Conservation (phyloP, 2,888 invertebrate genomes). For the Lottia scabra region DNA sequence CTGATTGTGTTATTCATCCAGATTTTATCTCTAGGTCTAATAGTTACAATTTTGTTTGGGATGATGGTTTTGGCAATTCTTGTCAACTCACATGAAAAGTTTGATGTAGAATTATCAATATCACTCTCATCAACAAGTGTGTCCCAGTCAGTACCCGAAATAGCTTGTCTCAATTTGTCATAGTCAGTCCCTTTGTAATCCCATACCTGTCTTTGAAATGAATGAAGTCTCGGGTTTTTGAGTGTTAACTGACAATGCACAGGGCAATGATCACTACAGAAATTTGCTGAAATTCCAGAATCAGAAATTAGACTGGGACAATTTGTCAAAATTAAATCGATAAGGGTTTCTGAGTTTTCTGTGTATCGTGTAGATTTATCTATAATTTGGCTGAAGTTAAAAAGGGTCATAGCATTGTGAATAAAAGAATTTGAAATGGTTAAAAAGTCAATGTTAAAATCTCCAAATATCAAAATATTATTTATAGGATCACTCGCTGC, state of each 20-base stretch:
- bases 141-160: background rate
- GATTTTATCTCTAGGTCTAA: background rate
- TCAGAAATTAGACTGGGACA: no score
- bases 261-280: background rate
- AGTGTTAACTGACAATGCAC: background rate
- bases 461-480: no score
- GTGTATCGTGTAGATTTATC: no score
- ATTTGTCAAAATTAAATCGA: no score
- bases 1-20: background rate
- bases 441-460: no score
- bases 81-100: background rate
- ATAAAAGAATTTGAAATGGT: no score
- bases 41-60: background rate
- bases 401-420: no score
- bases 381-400: no score
- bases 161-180: background rate
- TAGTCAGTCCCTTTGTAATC: background rate
- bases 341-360: no score
- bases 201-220: background rate
- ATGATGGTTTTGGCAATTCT: background rate
- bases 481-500: no score
- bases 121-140: background rate
- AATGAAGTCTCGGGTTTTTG: background rate
- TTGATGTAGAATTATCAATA: background rate
- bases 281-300: background rate